Conservation (phyloP, 2,113 vertebrate genomes). For the Eulemur rufifrons region DNA sequence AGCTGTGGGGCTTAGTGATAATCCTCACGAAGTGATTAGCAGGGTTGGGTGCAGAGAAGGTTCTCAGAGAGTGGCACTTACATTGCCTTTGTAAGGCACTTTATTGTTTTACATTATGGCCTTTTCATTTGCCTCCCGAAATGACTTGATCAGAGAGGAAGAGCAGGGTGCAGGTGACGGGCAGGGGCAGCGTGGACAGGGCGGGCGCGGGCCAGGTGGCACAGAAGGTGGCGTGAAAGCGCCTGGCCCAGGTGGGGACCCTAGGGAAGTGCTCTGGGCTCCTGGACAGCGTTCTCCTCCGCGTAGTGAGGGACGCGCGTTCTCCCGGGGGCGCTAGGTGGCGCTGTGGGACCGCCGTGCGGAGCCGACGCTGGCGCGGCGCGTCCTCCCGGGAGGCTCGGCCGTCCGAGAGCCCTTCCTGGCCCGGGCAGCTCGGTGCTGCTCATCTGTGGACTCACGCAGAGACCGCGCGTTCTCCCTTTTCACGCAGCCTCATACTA, state of each 20-base stretch:
- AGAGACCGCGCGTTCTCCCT: neutral
- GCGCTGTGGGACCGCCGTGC: slow-evolving; percentile 40
- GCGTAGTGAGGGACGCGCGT: fast-evolving
- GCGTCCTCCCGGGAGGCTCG: fast-evolving
- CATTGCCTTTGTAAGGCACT: too few relatives aligned
- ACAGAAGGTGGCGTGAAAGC: neutral
- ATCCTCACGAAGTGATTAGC: neutral
- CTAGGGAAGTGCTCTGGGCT: neutral
- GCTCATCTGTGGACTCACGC: fast-evolving
- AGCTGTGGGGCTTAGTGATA: neutral
- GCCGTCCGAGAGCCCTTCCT: neutral
- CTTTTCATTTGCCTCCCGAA: neutral
- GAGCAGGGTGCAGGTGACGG: neutral
- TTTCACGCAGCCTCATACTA: neutral
- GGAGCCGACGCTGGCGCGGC: fast-evolving
- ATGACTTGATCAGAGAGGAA: neutral
- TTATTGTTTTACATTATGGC: neutral
- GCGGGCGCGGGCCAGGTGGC: neutral
- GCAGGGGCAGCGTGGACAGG: neutral
- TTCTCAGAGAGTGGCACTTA: neutral
- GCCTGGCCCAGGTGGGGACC: too few relatives aligned
- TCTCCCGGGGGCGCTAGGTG: neutral
- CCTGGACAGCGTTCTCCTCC: neutral
- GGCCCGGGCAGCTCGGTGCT: neutral
- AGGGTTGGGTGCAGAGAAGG: neutral